Percentiles rank a stretch among this genome's conserved stretches.
Conservation (phyloP, 1,140 invertebrate species). For the Cardiocondyla obscurior region DNA sequence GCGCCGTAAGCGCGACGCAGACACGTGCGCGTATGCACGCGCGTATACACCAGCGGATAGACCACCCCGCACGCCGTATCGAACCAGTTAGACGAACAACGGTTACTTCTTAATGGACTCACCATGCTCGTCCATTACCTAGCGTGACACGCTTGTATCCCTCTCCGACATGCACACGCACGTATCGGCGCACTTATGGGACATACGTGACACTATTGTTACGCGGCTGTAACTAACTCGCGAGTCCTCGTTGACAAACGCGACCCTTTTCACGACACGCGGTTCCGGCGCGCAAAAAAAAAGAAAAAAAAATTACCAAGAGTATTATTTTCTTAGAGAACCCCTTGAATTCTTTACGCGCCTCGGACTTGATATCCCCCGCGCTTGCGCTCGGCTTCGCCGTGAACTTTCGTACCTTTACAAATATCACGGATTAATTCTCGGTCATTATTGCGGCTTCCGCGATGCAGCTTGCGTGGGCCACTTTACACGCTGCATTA, state of each 20-base stretch:
- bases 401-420: too few species aligned
- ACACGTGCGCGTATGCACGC: constrained; percentile 1
- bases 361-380: too few species aligned
- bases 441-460: constrained; percentile 38
- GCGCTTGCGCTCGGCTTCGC: too few species aligned
- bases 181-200: constrained; percentile 24
- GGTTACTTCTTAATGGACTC: constrained; percentile 72
- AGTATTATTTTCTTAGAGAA: too few species aligned
- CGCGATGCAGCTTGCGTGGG: constrained; percentile 10
- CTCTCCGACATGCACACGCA: constrained; percentile 20
- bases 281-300: constrained; percentile 23
- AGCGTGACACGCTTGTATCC: constrained; percentile 45
- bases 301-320: too few species aligned
- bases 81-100: constrained; percentile 67
- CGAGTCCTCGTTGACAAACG: constrained; percentile 23
- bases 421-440: too few species aligned
- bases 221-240: constrained; percentile 48
- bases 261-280: constrained; percentile 35
- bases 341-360: too few species aligned
- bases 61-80: constrained; percentile 45
- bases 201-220: constrained; percentile 51
- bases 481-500: constrained; percentile 18
- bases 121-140: constrained; percentile 66
- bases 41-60: constrained; percentile 4
- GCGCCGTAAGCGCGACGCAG: constrained; percentile 2